phyloP scores from a whole-genome alignment of 2,113 vertebrate genomes.

The Budorcas taxicolor region DNA sequence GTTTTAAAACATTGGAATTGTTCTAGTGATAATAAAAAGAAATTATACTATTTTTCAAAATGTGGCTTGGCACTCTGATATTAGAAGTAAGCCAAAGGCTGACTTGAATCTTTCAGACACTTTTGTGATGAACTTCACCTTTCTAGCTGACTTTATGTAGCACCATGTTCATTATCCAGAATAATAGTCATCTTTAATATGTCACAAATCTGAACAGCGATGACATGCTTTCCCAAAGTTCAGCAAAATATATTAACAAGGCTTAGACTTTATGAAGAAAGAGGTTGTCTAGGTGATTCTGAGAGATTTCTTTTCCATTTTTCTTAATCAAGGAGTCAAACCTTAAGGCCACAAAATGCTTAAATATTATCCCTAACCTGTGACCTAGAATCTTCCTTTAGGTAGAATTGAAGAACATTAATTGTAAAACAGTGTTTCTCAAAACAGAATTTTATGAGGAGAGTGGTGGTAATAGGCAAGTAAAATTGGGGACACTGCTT shows the following conservation, averaged over 20 bases:
- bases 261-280: background rate
- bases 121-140: background rate
- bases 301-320: constrained; percentile 18
- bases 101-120: background rate
- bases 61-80: background rate
- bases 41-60: constrained; percentile 2
- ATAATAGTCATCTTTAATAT: constrained; percentile 44
- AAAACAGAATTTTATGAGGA: background rate
- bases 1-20: background rate
- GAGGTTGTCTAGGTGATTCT: background rate
- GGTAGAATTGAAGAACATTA: background rate
- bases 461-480: background rate
- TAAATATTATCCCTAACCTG: background rate
- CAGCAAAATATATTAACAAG: constrained; percentile 17
- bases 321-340: constrained; percentile 19
- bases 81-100: background rate
- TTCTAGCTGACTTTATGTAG: background rate
- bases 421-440: background rate
- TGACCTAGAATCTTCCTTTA: background rate
- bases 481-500: background rate
- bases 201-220: constrained; percentile 6
- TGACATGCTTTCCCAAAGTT: constrained; percentile 23
- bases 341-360: background rate
- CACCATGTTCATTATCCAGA: constrained; percentile 9
- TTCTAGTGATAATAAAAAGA: background rate